Percentiles rank a stretch among this genome's conserved stretches.
These are phyloP conservation scores for Conus canariensis DNA, from an alignment of 2,888 invertebrate species.

Conservation along the genomic window DNA sequence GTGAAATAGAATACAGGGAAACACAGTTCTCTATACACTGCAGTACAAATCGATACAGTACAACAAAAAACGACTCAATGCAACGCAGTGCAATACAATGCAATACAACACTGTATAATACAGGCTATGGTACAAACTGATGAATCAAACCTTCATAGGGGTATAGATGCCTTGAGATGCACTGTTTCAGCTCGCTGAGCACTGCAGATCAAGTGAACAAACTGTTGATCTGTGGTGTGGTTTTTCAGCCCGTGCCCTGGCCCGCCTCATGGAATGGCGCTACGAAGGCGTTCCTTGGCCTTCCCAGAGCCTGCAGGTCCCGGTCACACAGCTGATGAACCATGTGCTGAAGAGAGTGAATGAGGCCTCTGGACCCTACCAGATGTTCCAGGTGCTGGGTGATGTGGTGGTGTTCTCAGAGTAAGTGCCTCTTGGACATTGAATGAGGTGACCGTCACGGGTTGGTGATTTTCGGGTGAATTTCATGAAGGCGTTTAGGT, in stretches of 20 bases:
- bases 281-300: constrained; percentile 79
- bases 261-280: constrained; percentile 77
- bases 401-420: constrained; percentile 77
- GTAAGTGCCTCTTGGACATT: constrained; percentile 66
- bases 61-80: too few species aligned
- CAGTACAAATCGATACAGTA: too few species aligned
- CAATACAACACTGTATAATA: too few species aligned
- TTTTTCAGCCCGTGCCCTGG: constrained; percentile 76
- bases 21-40: too few species aligned
- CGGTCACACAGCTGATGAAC: constrained; percentile 71
- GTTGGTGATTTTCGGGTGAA: background rate
- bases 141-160: too few species aligned
- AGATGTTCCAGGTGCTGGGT: constrained; percentile 79
- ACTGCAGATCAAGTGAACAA: too few species aligned
- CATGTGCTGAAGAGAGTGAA: constrained; percentile 78
- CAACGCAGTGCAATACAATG: too few species aligned
- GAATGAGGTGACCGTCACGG: background rate
- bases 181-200: too few species aligned
- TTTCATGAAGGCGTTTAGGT: background rate
- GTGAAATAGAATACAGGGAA: too few species aligned
- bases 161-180: too few species aligned
- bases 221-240: background rate
- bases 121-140: too few species aligned
- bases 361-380: constrained; percentile 79
- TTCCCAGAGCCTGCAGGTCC: constrained; percentile 53